These are phyloP conservation scores for Caenorhabditis panamensis DNA, from an alignment of 2,888 invertebrate genomes.

Conservation along the genomic window DNA sequence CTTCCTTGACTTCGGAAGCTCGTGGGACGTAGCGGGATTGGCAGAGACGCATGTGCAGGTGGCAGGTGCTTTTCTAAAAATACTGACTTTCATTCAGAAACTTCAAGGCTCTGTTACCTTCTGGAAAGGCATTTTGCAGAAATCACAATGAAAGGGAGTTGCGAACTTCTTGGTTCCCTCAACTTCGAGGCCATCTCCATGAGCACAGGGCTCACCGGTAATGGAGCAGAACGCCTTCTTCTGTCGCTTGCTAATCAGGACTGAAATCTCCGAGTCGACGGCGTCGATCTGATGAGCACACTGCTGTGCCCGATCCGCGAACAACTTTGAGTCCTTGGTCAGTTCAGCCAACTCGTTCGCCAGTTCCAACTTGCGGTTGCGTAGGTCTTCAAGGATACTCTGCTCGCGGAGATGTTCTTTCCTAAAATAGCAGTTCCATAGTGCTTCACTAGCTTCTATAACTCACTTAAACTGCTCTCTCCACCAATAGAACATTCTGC, in stretches of 20 bases:
- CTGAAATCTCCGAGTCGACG: slow-evolving; percentile 18
- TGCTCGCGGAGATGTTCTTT: slow-evolving; percentile 31
- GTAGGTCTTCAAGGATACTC: background rate
- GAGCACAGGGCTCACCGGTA: slow-evolving; percentile 28
- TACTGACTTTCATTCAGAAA: too few species aligned
- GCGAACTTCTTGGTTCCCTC: slow-evolving; percentile 20
- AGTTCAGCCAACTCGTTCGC: slow-evolving; percentile 1
- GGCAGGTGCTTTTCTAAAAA: slow-evolving; percentile 35
- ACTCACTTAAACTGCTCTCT: slow-evolving; percentile 48
- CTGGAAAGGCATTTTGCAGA: slow-evolving; percentile 49
- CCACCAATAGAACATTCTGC: slow-evolving; percentile 52
- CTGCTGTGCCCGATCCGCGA: background rate
- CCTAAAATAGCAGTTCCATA: background rate
- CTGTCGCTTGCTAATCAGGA: background rate
- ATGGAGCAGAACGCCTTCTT: slow-evolving; percentile 24
- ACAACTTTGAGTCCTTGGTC: background rate
- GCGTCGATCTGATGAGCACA: slow-evolving; percentile 5
- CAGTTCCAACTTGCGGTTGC: slow-evolving; percentile 1
- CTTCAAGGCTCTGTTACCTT: slow-evolving; percentile 28
- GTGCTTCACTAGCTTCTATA: background rate
- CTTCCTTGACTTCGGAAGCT: too few species aligned
- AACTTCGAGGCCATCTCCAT: slow-evolving; percentile 41
- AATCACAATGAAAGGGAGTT: slow-evolving; percentile 24
- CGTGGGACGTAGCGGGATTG: slow-evolving; percentile 16
- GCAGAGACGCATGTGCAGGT: slow-evolving; percentile 28